Evolutionary conservation across 35 echinoderm and acorn worm species (phyloP), one percentile per base, ranked within the genome.

Genomic region (Stichopus chloronotus): DNA sequence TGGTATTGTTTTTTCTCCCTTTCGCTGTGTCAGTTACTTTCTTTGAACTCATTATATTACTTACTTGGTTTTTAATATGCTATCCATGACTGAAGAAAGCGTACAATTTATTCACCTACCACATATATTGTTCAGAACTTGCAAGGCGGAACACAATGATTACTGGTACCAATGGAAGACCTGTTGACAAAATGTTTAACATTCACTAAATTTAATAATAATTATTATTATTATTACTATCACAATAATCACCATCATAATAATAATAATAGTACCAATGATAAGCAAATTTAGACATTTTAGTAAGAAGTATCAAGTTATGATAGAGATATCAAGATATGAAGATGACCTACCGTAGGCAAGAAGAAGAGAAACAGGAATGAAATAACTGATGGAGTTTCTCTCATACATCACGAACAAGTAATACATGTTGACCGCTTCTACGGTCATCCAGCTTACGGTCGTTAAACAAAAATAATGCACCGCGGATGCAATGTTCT

Each of bases 371-470:
- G 20, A 22, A 79, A 79, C n/a, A 6, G 30, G 77, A 79, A 79
- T 9, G 30, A 79, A 79, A 79, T 79, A 23, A 6, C 14, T 13
- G n/a, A 79, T 79, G 30, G 14, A n/a, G 10, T 5, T 25, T 52
- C 77, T 14, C 22, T 22, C n/a, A 79, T 79, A 79, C 22, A 19
- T 79, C 77, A 79, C 77, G 22, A 79, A 79, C 77, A 79, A 10
- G 30, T 19, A 79, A 79, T 79, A 79, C 77, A 79, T 79, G 22
- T 79, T 79, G 20, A 79, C 77, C 21, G 77, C 77, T 52, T 79
- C 77, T 22, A 52, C 77, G 4, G 20, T 25, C 77, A 79, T 79
- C 77, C 77, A 79, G 30, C 20, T 52, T 79, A 52, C 30, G 9
- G 77, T 8, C 11, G 8, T 21, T 52, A 79, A 52, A 21, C 77